Evolutionary conservation across 2,797 vertebrate genomes (phyloP).

Genomic region (Hippopotamyrus pictus): DNA sequence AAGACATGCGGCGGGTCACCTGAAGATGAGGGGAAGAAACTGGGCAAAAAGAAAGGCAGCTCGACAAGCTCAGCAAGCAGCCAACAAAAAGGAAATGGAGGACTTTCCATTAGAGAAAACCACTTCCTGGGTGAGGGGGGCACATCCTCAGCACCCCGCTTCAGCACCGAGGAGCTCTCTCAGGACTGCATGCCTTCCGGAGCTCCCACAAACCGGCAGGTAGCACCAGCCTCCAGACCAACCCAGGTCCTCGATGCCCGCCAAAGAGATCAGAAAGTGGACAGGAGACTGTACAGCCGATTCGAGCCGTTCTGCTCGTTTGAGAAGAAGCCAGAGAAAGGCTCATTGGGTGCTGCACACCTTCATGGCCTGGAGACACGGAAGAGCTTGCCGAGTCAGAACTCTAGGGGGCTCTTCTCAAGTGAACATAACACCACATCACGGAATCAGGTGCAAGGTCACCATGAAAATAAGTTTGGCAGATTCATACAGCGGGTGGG

Average conservation of each 20-base stretch:
- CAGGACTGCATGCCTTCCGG: conserved; percentile 39
- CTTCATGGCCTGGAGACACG: conserved; percentile 56
- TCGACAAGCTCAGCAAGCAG: conserved; percentile 53
- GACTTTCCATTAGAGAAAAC: conserved; percentile 48
- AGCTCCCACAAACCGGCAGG: conserved; percentile 25
- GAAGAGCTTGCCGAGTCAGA: conserved; percentile 50
- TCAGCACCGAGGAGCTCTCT: conserved; percentile 73
- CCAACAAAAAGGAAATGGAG: conserved; percentile 60
- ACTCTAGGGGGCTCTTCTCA: conserved; percentile 45
- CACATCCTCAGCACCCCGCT: conserved; percentile 72
- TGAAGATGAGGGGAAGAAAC: conserved; percentile 59
- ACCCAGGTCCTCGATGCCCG: conserved; percentile 38
- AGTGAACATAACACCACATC: conserved; percentile 49
- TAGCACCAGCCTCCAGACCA: conserved; percentile 28
- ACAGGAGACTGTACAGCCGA: conserved; percentile 72
- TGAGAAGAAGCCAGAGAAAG: conserved; percentile 49
- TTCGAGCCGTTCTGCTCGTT: conserved; percentile 75
- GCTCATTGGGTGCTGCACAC: conserved; percentile 23
- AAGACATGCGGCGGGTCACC: conserved; percentile 75
- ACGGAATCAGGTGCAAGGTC: conserved; percentile 52
- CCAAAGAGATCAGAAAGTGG: conserved; percentile 49
- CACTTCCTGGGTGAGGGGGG: conserved; percentile 49
- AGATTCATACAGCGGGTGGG: conserved; percentile 85
- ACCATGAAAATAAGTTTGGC: conserved; percentile 84
- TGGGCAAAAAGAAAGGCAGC: conserved; percentile 48